phyloP scores from a whole-genome alignment of 1,140 invertebrate species.

The Magallana angulata region DNA sequence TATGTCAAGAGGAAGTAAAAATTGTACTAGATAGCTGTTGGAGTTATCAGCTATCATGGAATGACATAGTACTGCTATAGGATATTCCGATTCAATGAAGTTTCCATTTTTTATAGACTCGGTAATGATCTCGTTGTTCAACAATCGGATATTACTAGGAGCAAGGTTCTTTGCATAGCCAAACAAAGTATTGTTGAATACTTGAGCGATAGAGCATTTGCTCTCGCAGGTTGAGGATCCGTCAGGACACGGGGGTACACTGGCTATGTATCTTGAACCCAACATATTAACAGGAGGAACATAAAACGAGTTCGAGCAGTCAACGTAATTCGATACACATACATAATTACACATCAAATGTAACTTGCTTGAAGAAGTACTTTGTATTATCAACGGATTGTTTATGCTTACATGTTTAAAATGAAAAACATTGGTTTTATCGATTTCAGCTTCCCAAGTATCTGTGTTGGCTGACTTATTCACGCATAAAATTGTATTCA shows the following conservation, averaged over 20 bases:
- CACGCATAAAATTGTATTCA: too few species aligned
- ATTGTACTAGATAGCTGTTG: neutral
- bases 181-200: neutral
- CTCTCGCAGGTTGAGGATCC: neutral
- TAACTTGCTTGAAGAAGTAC: neutral
- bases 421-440: neutral
- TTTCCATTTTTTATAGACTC: neutral
- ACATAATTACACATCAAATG: slow-evolving; percentile 8
- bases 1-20: neutral
- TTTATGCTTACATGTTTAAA: neutral
- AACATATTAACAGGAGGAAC: neutral
- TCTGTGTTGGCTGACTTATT: too few species aligned
- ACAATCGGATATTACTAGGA: neutral
- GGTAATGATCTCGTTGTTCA: neutral
- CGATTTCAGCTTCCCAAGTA: neutral
- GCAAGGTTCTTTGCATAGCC: neutral
- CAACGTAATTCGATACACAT: neutral
- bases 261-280: neutral
- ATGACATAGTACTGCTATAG: neutral
- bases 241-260: neutral
- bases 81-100: neutral
- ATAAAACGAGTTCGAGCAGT: neutral
- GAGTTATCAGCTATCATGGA: neutral
- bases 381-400: too few species aligned
- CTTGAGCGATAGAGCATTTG: neutral